These are phyloP conservation scores for Sycobia sp. DNA, from an alignment of 1,140 invertebrate genomes.

Conservation along the genomic window DNA sequence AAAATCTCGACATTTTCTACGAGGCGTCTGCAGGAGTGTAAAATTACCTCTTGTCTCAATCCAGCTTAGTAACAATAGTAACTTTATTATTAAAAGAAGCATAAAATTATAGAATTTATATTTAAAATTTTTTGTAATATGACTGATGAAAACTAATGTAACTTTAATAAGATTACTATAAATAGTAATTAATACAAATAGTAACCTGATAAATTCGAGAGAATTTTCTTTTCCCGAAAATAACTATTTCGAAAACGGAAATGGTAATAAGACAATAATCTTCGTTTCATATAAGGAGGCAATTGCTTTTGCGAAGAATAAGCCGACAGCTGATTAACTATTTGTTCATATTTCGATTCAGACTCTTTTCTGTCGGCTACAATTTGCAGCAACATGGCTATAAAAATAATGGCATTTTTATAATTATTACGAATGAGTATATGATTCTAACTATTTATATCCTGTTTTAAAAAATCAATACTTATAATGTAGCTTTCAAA, in stretches of 20 bases:
- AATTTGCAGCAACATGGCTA: constrained; percentile 52
- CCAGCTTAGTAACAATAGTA: too few relatives aligned
- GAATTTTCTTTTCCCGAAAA: constrained; percentile 50
- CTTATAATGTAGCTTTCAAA: constrained; percentile 53
- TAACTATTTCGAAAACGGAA: constrained; percentile 52
- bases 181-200: not conserved
- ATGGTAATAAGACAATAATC: constrained; percentile 50
- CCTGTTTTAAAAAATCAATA: too few relatives aligned
- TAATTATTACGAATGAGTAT: too few relatives aligned
- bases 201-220: constrained; percentile 50
- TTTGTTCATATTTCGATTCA: constrained; percentile 51
- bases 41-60: constrained; percentile 49
- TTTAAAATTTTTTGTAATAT: too few relatives aligned
- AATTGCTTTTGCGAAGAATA: constrained; percentile 54
- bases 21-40: constrained; percentile 51
- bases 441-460: not conserved
- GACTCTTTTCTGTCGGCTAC: constrained; percentile 43
- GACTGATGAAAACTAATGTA: too few relatives aligned
- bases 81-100: too few relatives aligned
- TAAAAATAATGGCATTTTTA: constrained; percentile 6
- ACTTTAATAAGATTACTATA: too few relatives aligned
- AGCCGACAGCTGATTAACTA: constrained; percentile 53
- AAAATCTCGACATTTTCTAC: constrained; percentile 54
- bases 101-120: too few relatives aligned
- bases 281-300: constrained; percentile 49